Evolutionary conservation across 2,888 invertebrate species (phyloP), one percentile per base, ranked within the genome.

Genomic region (Drosophila leonis): DNA sequence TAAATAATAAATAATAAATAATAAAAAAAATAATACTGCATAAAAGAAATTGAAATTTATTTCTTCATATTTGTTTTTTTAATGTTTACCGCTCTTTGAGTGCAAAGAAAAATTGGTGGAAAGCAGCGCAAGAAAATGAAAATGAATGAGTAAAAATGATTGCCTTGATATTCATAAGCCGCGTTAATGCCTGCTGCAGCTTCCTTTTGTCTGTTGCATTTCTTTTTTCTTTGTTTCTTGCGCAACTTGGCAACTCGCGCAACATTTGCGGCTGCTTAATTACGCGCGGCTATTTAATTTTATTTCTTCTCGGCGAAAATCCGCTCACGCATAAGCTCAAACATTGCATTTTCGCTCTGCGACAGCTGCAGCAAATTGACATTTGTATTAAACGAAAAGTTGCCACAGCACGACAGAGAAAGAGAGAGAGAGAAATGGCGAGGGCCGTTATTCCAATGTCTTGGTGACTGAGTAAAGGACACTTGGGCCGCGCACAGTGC

Each of bases 281-380:
- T 89, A 73, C 76, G 71, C 65, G 60, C 35, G 57, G 60, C 59
- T 68, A 78, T 86, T 83, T 74, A 72, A 75, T 76, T 82, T 84
- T 70, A 77, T 79, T 74, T 75, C 76, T 57, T 62, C 62, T 59
- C 27, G 29, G 39, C 27, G 63, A 31, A 62, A 67, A 48, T 33
- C 54, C 62, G 15, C 24, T 69, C 57, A 61, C 54, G 48, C 70
- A 65, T 60, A 69, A 69, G 63, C 44, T 49, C 64, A 69, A 77
- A 59, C 59, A 72, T 65, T 69, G 83, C 75, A 86, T 71, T 74
- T 74, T 44, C 59, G 35, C 27, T 13, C 59, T 24, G 74, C 78
- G 83, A 78, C 83, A 88, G 79, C 82, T 88, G 89, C 87, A 78
- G 60, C 76, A 81, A 86, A 88, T 78, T 83, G 84, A 84, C 87